Evolutionary conservation across 1,140 invertebrate species (phyloP).

Genomic region (Danaus plexippus): DNA sequence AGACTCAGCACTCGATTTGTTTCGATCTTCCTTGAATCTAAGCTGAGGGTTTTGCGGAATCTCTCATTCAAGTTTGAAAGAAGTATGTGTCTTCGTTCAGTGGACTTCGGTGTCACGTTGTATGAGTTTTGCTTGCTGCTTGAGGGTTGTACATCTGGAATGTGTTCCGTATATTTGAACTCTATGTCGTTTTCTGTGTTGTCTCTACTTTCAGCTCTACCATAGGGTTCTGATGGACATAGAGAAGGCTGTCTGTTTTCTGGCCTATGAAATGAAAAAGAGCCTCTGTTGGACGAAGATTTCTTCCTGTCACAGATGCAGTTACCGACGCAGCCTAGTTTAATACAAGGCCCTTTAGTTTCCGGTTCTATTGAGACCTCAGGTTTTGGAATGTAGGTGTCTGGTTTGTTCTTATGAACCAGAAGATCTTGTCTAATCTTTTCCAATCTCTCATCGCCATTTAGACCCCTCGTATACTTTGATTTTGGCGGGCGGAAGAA

Average conservation of each 20-base stretch:
- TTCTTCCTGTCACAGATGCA: constrained; percentile 55
- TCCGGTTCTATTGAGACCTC: constrained; percentile 45
- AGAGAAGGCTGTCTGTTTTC: constrained; percentile 47
- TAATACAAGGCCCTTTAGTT: constrained; percentile 38
- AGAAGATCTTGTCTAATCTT: constrained; percentile 63
- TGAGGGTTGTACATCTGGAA: constrained; percentile 55
- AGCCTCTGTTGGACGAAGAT: constrained; percentile 48
- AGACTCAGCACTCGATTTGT: constrained; percentile 52
- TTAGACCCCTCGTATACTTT: constrained; percentile 59
- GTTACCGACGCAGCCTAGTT: constrained; percentile 49
- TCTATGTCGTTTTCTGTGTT: constrained; percentile 60
- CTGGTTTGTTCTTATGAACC: constrained; percentile 56
- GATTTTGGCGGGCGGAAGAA: constrained; percentile 62
- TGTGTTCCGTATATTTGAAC: constrained; percentile 62
- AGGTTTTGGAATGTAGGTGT: constrained; percentile 59
- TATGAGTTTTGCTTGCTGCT: constrained; percentile 61
- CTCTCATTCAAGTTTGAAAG: constrained; percentile 65
- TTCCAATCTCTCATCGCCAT: constrained; percentile 60
- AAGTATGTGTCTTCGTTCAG: constrained; percentile 54
- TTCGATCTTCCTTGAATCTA: constrained; percentile 61
- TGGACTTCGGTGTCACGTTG: constrained; percentile 59
- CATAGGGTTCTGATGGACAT: constrained; percentile 46
- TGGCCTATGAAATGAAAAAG: constrained; percentile 57
- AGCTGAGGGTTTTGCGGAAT: constrained; percentile 66
- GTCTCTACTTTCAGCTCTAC: constrained; percentile 32